Evolutionary conservation across 1,140 invertebrate genomes (phyloP).

Genomic region (Trichonephila inaurata): DNA sequence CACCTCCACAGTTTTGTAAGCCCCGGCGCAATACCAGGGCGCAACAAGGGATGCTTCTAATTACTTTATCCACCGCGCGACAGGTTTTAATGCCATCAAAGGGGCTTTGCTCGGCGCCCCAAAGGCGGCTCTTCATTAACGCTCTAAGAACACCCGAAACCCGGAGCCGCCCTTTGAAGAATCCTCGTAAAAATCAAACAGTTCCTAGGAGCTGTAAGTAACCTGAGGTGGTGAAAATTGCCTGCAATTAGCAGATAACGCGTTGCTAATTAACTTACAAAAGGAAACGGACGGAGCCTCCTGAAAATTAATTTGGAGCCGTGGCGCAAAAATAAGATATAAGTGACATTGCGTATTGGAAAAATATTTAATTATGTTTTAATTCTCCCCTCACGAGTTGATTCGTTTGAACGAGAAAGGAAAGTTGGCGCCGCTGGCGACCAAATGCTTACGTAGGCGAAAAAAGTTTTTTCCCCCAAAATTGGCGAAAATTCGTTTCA

Average conservation of each 20-base stretch:
- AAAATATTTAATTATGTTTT: conserved; percentile 66
- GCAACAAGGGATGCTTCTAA: conserved; percentile 30
- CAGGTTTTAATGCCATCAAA: conserved; percentile 38
- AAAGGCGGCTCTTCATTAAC: conserved; percentile 8
- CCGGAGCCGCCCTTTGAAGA: conserved; percentile 25
- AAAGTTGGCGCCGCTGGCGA: conserved; percentile 20
- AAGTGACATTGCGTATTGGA: conserved; percentile 41
- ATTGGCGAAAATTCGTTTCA: not conserved
- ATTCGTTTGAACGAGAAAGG: not conserved
- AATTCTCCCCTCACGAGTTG: not conserved
- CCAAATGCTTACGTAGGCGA: not conserved
- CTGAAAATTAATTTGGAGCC: conserved; percentile 52
- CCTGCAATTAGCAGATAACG: conserved; percentile 67
- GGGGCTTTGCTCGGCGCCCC: conserved; percentile 27
- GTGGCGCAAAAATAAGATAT: conserved; percentile 35
- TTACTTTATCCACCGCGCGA: conserved; percentile 33
- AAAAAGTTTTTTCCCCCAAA: not conserved
- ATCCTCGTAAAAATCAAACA: conserved; percentile 33
- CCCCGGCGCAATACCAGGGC: not conserved
- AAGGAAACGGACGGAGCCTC: conserved; percentile 20
- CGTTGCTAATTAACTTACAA: conserved; percentile 46
- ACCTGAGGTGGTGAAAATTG: conserved; percentile 51
- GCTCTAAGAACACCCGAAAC: not conserved
- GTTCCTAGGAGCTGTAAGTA: not conserved
- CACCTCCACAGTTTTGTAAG: not conserved